Conservation (phyloP, 2,113 vertebrate species). For the Stigmatopora nigra region DNA sequence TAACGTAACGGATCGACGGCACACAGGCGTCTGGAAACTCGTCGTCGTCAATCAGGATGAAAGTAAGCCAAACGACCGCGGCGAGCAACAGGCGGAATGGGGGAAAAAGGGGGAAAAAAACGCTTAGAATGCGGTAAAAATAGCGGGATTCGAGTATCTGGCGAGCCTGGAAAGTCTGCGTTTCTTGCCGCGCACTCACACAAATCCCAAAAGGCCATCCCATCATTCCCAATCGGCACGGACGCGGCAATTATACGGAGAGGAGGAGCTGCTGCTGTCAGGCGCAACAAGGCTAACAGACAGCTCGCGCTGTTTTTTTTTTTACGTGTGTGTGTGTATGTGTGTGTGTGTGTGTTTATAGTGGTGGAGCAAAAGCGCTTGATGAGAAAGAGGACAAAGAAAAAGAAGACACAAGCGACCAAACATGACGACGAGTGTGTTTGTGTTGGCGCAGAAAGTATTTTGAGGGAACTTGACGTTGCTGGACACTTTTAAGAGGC, state of each 20-base stretch:
- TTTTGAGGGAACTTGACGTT: constrained; percentile 1
- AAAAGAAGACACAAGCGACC: constrained; percentile 4
- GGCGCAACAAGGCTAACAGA: constrained; percentile 36
- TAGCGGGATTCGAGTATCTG: background rate
- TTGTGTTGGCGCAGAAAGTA: background rate
- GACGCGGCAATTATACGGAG: constrained; percentile 49
- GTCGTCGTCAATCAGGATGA: background rate
- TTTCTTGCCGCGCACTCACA: constrained; percentile 13
- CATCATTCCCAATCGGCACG: constrained; percentile 39
- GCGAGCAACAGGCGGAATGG: constrained; percentile 1
- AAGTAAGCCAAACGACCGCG: background rate
- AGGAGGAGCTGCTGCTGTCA: constrained; percentile 38
- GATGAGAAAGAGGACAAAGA: constrained; percentile 42
- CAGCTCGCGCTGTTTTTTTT: constrained; percentile 7
- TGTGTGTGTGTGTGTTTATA: constrained; percentile 23
- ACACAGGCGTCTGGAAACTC: background rate
- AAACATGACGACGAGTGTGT: background rate
- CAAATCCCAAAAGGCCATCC: constrained; percentile 47
- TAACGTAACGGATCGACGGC: background rate
- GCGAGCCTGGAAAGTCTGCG: background rate
- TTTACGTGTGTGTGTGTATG: constrained; percentile 6
- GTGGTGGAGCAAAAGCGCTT: constrained; percentile 42
- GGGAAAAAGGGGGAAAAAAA: background rate
- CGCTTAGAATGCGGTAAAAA: background rate
- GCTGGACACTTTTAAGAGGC: background rate